phyloP scores from a whole-genome alignment of 2,113 vertebrate genomes.

The Passerina amoena region DNA sequence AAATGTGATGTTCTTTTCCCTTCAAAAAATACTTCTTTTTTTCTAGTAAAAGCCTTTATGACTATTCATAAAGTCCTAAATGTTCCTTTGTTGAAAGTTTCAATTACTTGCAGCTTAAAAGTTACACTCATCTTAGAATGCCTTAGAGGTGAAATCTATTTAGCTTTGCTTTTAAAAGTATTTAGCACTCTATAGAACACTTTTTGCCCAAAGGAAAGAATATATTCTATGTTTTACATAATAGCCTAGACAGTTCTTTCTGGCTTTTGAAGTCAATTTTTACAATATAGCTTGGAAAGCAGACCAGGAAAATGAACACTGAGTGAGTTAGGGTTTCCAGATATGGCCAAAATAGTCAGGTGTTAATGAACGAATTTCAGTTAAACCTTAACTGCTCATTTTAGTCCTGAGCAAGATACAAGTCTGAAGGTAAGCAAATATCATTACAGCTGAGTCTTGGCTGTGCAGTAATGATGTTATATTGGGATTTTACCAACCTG shows the following conservation, averaged over 20 bases:
- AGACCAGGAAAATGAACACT: neutral
- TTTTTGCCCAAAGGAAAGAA: neutral
- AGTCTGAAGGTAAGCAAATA: neutral
- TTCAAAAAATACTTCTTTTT: neutral
- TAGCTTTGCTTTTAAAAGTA: neutral
- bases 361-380: neutral
- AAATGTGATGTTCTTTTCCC: neutral
- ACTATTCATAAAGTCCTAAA: neutral
- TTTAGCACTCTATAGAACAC: neutral
- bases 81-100: neutral
- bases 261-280: neutral
- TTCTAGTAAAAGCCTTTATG: neutral
- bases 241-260: neutral
- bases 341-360: neutral
- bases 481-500: neutral
- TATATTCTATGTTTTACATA: neutral
- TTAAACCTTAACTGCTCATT: neutral
- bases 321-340: neutral
- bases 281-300: neutral
- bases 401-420: neutral
- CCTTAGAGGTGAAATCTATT: neutral
- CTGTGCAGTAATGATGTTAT: neutral
- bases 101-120: neutral
- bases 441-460: neutral
- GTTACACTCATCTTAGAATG: neutral